These are phyloP conservation scores for Camelus dromedarius DNA, from an alignment of 2,113 vertebrate genomes.

Conservation along the genomic window DNA sequence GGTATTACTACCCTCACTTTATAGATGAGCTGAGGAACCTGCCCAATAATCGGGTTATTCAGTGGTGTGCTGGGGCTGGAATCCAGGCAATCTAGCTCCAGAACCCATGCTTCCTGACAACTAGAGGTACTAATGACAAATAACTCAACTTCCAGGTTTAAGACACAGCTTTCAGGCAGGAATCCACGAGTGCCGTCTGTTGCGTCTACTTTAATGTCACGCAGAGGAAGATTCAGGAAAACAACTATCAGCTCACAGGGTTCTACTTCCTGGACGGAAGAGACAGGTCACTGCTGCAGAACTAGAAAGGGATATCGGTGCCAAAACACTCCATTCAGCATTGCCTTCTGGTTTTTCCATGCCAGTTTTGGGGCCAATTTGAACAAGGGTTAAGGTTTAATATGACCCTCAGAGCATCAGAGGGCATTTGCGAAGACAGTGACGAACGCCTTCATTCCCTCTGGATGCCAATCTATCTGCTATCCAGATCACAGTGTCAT, in stretches of 20 bases:
- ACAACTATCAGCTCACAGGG: not conserved
- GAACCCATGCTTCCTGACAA: not conserved
- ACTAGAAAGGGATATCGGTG: not conserved
- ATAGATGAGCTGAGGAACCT: not conserved
- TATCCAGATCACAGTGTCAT: not conserved
- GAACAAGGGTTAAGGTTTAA: constrained; percentile 12
- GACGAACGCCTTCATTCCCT: not conserved
- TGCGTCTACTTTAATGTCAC: not conserved
- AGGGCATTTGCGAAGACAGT: not conserved
- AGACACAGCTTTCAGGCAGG: not conserved
- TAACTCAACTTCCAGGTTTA: not conserved
- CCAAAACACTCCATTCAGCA: not conserved
- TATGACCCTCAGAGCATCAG: not conserved
- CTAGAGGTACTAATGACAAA: not conserved
- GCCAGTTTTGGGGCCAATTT: not conserved
- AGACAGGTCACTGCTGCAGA: not conserved
- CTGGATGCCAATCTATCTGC: not conserved
- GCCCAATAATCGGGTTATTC: not conserved
- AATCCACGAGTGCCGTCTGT: not conserved
- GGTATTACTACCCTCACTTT: not conserved
- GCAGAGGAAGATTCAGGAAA: not conserved
- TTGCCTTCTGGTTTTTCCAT: not conserved
- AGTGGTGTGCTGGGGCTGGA: not conserved
- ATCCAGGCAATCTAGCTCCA: not conserved
- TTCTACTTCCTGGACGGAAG: not conserved